A percentile compares a stretch with the other conserved stretches of the same genome.
Conservation (phyloP, 1,140 invertebrate genomes). For the Euura saliciscinereae region DNA sequence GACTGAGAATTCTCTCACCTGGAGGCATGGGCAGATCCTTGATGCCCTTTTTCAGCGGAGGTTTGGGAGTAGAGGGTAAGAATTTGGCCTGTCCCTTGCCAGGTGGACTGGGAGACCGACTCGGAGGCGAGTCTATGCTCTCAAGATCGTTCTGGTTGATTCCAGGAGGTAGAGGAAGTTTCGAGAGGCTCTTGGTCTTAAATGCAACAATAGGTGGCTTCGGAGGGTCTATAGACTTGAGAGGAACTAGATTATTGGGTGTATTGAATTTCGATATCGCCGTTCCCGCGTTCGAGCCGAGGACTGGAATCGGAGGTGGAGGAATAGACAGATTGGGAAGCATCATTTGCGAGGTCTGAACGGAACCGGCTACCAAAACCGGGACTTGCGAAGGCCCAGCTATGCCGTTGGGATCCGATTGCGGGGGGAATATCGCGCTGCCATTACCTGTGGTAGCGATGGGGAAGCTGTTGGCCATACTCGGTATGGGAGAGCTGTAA, state of each 20-base stretch:
- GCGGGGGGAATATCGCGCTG: constrained; percentile 14
- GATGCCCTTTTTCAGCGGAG: constrained; percentile 70
- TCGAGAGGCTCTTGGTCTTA: constrained; percentile 72
- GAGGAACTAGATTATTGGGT: constrained; percentile 51
- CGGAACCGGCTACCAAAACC: constrained; percentile 36
- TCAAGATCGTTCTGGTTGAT: constrained; percentile 80
- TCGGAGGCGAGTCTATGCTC: constrained; percentile 74
- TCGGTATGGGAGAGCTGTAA: constrained; percentile 44
- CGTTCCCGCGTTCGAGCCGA: constrained; percentile 46
- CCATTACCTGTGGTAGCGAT: constrained; percentile 28
- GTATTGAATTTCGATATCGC: constrained; percentile 52
- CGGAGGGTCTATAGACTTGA: constrained; percentile 51
- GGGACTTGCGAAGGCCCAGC: constrained; percentile 36
- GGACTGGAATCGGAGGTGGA: constrained; percentile 38
- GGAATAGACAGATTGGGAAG: constrained; percentile 37
- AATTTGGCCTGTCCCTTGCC: constrained; percentile 51
- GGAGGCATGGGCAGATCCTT: constrained; percentile 91
- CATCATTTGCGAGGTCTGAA: neutral
- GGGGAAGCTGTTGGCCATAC: constrained; percentile 29
- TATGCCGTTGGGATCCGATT: constrained; percentile 12
- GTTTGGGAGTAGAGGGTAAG: constrained; percentile 39
- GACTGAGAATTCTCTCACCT: constrained; percentile 54
- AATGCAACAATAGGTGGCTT: constrained; percentile 52
- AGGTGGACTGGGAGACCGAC: constrained; percentile 66
- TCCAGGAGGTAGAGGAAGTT: constrained; percentile 83